Conservation (phyloP, 2,888 invertebrate species). For the Hirtodrosophila histrioides region DNA sequence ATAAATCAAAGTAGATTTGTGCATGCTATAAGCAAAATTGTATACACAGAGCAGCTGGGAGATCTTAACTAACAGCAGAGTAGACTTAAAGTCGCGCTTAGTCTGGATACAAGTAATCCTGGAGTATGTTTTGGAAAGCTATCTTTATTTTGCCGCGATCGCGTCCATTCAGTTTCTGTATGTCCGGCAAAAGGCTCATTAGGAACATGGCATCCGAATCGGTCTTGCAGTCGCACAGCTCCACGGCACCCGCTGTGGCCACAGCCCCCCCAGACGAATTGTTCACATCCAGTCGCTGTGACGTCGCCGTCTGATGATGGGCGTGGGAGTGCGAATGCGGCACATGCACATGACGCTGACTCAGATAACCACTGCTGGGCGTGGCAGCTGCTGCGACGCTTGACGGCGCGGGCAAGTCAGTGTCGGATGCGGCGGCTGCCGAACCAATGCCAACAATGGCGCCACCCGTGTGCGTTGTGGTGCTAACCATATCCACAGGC, state of each 20-base stretch:
- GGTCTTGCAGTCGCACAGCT: constrained; percentile 83
- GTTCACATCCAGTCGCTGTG: constrained; percentile 57
- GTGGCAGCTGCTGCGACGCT: constrained; percentile 23
- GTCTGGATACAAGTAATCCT: constrained; percentile 83
- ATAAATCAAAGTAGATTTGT: constrained; percentile 18
- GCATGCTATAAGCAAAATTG: constrained; percentile 56
- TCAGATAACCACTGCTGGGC: constrained; percentile 36
- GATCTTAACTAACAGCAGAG: constrained; percentile 52
- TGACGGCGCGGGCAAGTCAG: constrained; percentile 41
- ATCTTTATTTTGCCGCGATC: constrained; percentile 84
- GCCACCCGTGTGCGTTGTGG: constrained; percentile 64
- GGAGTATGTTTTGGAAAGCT: constrained; percentile 83
- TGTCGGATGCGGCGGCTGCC: constrained; percentile 29
- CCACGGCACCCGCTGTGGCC: constrained; percentile 44
- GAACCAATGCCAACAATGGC: constrained; percentile 16
- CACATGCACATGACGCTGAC: constrained; percentile 55
- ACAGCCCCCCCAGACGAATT: constrained; percentile 35
- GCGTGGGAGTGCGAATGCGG: constrained; percentile 41
- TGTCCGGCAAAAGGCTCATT: constrained; percentile 83
- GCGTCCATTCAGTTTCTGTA: constrained; percentile 82
- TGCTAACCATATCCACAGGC: constrained; percentile 77
- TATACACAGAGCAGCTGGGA: constrained; percentile 63
- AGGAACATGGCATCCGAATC: constrained; percentile 84
- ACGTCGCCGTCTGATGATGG: constrained; percentile 47
- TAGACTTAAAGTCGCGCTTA: constrained; percentile 62